Conservation (phyloP, 2,888 invertebrate species). For the Synergus gifuensis region DNA sequence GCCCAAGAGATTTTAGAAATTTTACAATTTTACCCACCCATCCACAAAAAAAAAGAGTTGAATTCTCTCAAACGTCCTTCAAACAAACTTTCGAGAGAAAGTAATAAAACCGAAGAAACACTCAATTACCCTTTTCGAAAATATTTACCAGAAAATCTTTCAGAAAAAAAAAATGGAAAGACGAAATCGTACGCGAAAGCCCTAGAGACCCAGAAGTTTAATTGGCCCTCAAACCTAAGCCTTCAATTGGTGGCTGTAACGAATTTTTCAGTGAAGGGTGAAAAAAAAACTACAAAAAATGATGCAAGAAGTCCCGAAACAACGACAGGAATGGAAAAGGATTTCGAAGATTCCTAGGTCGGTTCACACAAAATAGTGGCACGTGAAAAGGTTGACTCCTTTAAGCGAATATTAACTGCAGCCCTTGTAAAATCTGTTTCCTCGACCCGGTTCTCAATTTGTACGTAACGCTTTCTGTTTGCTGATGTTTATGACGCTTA, state of each 20-base stretch:
- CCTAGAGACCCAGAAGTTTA: constrained; percentile 31
- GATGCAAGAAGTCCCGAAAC: constrained; percentile 50
- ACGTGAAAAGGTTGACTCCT: constrained; percentile 60
- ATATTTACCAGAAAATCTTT: neutral
- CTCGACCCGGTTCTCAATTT: neutral
- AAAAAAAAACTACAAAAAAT: constrained; percentile 63
- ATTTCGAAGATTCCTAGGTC: neutral
- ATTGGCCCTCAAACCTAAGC: constrained; percentile 14
- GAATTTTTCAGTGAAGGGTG: constrained; percentile 5
- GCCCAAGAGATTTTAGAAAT: constrained; percentile 1
- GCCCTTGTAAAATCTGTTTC: constrained; percentile 19
- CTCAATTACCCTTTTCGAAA: constrained; percentile 9
- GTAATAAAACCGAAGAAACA: constrained; percentile 13
- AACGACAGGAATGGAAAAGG: neutral
- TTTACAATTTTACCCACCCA: neutral
- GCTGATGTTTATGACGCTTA: neutral
- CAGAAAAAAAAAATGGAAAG: neutral
- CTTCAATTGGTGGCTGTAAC: constrained; percentile 21
- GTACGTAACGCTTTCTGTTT: neutral
- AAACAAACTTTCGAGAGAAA: neutral
- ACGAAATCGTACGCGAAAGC: constrained; percentile 17
- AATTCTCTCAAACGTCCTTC: neutral
- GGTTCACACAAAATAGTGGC: constrained; percentile 48
- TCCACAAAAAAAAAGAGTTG: neutral
- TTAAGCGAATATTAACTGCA: constrained; percentile 59